Evolutionary conservation across 1,140 invertebrate species (phyloP).

Genomic region (Mylabris phalerata): DNA sequence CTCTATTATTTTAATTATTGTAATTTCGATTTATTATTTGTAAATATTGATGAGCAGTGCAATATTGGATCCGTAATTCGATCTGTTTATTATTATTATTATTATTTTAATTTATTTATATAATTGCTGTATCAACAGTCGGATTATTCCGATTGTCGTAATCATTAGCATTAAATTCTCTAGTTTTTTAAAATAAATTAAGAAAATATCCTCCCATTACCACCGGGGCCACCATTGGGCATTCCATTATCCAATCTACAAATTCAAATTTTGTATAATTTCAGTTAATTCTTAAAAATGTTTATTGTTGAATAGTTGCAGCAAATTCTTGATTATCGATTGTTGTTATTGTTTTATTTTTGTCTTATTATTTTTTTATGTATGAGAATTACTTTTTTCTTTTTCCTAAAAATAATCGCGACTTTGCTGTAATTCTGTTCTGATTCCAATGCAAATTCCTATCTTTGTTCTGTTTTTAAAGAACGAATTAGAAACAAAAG

Average conservation of each 20-base stretch:
- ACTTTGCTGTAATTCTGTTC: too few species aligned
- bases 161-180: slow-evolving; percentile 7
- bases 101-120: slow-evolving; percentile 21
- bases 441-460: too few species aligned
- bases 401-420: too few species aligned
- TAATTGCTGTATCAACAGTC: not conserved
- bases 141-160: slow-evolving; percentile 5
- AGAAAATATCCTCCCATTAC: slow-evolving; percentile 1
- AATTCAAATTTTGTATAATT: slow-evolving; percentile 21
- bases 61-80: slow-evolving; percentile 18
- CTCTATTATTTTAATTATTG: not conserved
- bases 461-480: too few species aligned
- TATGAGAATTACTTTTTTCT: slow-evolving; percentile 12
- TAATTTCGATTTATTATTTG: not conserved
- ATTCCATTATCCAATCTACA: slow-evolving; percentile 21
- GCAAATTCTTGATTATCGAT: slow-evolving; percentile 9
- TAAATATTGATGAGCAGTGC: slow-evolving; percentile 24
- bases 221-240: slow-evolving; percentile 19
- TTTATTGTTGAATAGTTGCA: not conserved
- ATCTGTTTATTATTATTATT: slow-evolving; percentile 14
- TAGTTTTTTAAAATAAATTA: not conserved
- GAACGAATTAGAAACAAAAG: not conserved
- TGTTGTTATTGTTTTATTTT: slow-evolving; percentile 12
- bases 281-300: slow-evolving; percentile 3
- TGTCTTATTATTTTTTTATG: slow-evolving; percentile 12